phyloP scores from a whole-genome alignment of 2,113 vertebrate species.

The Dicrurus megarhynchus region DNA sequence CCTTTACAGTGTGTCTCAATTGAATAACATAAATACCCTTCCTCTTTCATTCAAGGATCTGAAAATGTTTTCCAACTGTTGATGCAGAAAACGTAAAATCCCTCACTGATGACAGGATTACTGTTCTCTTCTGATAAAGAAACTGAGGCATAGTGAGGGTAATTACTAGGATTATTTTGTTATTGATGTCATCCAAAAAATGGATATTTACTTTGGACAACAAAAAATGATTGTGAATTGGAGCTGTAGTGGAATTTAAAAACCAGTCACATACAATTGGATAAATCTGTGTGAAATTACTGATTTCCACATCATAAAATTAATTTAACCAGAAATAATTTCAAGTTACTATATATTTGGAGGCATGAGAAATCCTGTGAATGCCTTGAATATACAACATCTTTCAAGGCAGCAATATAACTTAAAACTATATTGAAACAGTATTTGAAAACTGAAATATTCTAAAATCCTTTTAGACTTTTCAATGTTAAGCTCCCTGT shows the following conservation, averaged over 20 bases:
- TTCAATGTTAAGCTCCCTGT: not conserved
- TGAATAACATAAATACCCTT: not conserved
- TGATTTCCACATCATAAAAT: conserved; percentile 26
- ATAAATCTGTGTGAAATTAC: conserved; percentile 40
- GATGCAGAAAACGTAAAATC: not conserved
- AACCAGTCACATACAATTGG: not conserved
- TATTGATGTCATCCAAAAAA: not conserved
- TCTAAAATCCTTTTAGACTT: not conserved
- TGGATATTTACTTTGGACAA: not conserved
- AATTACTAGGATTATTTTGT: conserved; percentile 17
- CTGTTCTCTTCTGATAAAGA: not conserved
- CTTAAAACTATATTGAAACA: not conserved
- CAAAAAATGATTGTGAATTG: not conserved
- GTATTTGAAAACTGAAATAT: not conserved
- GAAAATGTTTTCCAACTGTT: conserved; percentile 14
- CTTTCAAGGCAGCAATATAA: not conserved
- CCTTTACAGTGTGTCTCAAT: not conserved
- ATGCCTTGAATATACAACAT: not conserved
- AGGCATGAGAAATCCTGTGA: not conserved
- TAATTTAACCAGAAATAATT: conserved; percentile 34
- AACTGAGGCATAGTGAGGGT: not conserved
- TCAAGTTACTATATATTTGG: not conserved
- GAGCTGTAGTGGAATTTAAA: not conserved
- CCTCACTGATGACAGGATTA: not conserved
- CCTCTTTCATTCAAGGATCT: not conserved